Conservation (phyloP, 1,140 invertebrate species). For the Agrypnia vestita region DNA sequence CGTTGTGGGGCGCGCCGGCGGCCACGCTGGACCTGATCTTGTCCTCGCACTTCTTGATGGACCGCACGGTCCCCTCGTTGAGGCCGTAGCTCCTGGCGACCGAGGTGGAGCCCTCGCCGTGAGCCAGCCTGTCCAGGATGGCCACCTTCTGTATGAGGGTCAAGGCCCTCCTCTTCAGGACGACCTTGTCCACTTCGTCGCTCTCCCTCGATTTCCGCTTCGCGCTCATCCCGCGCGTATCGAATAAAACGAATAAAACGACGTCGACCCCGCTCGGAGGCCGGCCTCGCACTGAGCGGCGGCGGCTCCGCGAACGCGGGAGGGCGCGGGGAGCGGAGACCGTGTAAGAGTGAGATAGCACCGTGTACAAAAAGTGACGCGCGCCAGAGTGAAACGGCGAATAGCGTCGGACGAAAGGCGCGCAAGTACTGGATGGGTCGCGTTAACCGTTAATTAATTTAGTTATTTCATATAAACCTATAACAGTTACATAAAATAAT, state of each 20-base stretch:
- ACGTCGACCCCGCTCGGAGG: neutral
- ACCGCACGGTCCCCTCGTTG: slow-evolving; percentile 48
- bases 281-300: slow-evolving; percentile 13
- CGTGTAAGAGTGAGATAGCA: slow-evolving; percentile 38
- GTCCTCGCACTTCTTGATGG: slow-evolving; percentile 45
- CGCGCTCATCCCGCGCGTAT: slow-evolving; percentile 1
- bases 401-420: neutral
- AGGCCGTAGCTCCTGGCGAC: slow-evolving; percentile 40
- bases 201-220: slow-evolving; percentile 10
- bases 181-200: slow-evolving; percentile 7
- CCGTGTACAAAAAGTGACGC: slow-evolving; percentile 40
- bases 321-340: slow-evolving; percentile 28
- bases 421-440: neutral
- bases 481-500: neutral
- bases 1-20: slow-evolving; percentile 27
- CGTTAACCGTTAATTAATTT: too few relatives aligned
- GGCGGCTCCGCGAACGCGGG: neutral
- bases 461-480: neutral
- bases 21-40: slow-evolving; percentile 38
- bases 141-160: slow-evolving; percentile 40
- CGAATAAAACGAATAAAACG: neutral
- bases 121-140: slow-evolving; percentile 40
- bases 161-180: slow-evolving; percentile 16
- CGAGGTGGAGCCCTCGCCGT: slow-evolving; percentile 36
- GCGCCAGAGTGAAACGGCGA: slow-evolving; percentile 5